These are phyloP conservation scores for Thymelicus lineola DNA, from an alignment of 2,888 invertebrate species.

Conservation along the genomic window DNA sequence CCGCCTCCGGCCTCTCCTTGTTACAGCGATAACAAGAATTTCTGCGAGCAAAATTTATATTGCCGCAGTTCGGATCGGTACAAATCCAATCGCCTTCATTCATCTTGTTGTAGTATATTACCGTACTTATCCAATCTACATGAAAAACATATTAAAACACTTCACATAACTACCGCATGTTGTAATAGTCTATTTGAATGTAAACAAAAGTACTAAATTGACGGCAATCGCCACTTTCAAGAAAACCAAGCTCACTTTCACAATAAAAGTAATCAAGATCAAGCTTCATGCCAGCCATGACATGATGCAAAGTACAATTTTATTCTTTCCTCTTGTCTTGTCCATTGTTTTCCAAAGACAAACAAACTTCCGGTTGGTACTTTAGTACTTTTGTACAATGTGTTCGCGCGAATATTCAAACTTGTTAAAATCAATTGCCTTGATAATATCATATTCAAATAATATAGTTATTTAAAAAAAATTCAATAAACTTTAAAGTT, in stretches of 20 bases:
- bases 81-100: slow-evolving; percentile 88
- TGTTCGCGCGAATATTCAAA: slow-evolving; percentile 11
- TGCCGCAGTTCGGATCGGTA: slow-evolving; percentile 91
- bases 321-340: slow-evolving; percentile 31
- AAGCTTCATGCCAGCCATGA: slow-evolving; percentile 77
- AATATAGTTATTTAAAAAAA: too few relatives aligned
- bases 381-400: slow-evolving; percentile 10
- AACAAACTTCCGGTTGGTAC: slow-evolving; percentile 34
- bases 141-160: slow-evolving; percentile 47
- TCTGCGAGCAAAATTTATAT: slow-evolving; percentile 97
- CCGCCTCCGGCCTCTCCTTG: slow-evolving; percentile 87
- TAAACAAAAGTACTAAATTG: slow-evolving; percentile 73
- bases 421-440: too few relatives aligned
- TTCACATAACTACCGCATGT: slow-evolving; percentile 41
- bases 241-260: slow-evolving; percentile 80
- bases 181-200: slow-evolving; percentile 52
- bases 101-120: slow-evolving; percentile 67
- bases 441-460: too few relatives aligned
- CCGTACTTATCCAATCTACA: slow-evolving; percentile 50
- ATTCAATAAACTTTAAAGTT: too few relatives aligned
- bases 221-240: slow-evolving; percentile 67
- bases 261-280: slow-evolving; percentile 74
- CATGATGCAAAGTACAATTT: slow-evolving; percentile 47
- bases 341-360: slow-evolving; percentile 35
- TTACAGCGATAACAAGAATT: slow-evolving; percentile 96